Evolutionary conservation across 2,797 vertebrate species (phyloP).

Genomic region (Brotula barbata): DNA sequence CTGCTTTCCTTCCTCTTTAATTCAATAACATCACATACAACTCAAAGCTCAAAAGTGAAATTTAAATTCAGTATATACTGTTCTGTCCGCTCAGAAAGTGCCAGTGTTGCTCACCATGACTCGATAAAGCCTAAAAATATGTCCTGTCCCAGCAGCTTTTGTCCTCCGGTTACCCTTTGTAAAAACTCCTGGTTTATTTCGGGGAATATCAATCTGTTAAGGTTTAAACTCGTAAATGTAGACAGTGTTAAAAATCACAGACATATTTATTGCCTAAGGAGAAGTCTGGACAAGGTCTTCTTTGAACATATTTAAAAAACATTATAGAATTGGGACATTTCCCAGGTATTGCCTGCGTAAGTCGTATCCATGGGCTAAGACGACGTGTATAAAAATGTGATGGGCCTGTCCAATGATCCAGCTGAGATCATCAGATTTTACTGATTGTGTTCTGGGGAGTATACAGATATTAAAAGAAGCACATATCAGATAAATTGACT

Average conservation of each 20-base stretch:
- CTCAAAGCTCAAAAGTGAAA: too few species aligned
- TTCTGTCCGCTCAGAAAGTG: too few species aligned
- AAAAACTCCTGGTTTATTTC: constrained; percentile 55
- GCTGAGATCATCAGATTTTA: background rate
- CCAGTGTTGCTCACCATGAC: constrained; percentile 32
- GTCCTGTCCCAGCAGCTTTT: constrained; percentile 22
- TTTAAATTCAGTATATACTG: too few species aligned
- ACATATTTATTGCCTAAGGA: constrained; percentile 61
- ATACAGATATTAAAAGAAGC: too few species aligned
- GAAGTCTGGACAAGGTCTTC: constrained; percentile 69
- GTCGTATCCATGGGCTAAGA: constrained; percentile 37
- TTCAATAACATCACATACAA: too few species aligned
- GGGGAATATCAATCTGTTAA: constrained; percentile 33
- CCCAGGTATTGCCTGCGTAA: constrained; percentile 18
- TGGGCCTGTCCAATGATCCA: constrained; percentile 26
- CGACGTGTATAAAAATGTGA: constrained; percentile 26
- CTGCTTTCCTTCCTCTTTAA: too few species aligned
- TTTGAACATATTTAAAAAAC: constrained; percentile 49
- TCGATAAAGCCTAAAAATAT: constrained; percentile 37
- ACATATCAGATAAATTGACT: too few species aligned
- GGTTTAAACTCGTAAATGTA: constrained; percentile 52
- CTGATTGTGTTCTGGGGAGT: too few species aligned
- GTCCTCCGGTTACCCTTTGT: constrained; percentile 18
- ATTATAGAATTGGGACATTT: constrained; percentile 25
- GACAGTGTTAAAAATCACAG: constrained; percentile 56